A percentile compares a stretch with the other conserved stretches of the same genome.
phyloP scores from a whole-genome alignment of 2,797 vertebrate species.

The Chloroceryle amazona region DNA sequence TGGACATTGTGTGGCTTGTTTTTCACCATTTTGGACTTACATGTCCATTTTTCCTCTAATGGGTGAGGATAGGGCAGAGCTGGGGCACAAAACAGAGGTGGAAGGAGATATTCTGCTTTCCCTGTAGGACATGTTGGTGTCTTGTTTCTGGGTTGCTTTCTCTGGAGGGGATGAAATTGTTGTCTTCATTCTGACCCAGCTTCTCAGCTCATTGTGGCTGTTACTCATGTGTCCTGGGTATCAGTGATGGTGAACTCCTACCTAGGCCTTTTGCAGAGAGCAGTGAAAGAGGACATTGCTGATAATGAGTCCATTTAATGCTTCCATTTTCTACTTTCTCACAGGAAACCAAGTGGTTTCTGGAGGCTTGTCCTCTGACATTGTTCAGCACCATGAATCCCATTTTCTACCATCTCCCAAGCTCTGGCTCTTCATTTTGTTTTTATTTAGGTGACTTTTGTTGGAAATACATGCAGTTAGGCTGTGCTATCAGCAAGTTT shows the following conservation, averaged over 20 bases:
- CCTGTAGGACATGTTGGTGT: neutral
- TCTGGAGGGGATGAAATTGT: neutral
- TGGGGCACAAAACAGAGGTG: neutral
- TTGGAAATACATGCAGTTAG: rapidly evolving
- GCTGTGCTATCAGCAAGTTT: neutral
- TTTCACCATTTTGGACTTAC: neutral
- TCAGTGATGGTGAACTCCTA: neutral
- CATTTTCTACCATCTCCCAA: rapidly evolving
- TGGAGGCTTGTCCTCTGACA: neutral
- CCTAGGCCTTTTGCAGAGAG: neutral
- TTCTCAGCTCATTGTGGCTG: neutral
- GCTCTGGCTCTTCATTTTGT: neutral
- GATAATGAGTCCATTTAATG: neutral
- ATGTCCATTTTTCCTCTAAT: neutral
- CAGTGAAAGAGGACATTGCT: neutral
- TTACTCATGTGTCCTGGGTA: rapidly evolving
- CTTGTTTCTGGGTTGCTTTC: neutral
- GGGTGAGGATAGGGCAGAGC: neutral
- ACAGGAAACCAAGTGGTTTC: neutral
- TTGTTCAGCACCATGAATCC: neutral
- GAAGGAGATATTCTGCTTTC: neutral
- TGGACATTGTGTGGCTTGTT: rapidly evolving
- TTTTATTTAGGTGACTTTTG: neutral
- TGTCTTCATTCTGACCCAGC: neutral
- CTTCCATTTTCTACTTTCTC: neutral